Evolutionary conservation across 2,888 invertebrate genomes (phyloP), one percentile per base, ranked within the genome.

Genomic region (Acanthosoma haemorrhoidale): DNA sequence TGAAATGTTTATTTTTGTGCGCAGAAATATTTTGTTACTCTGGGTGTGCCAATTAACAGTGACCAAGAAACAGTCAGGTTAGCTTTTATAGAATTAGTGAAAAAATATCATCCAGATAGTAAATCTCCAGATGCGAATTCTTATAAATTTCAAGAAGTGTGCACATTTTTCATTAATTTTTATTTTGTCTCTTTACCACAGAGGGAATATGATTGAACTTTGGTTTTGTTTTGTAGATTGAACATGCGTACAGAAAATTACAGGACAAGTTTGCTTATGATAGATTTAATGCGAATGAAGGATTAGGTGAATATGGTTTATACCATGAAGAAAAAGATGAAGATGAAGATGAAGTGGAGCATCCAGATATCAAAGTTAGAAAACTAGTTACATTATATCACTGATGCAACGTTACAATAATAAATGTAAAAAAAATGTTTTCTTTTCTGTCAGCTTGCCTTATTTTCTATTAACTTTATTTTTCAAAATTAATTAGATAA

Each of bases 61-160:
- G 88, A 89, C 75, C 88, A 90, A 79, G 87, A 89, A 76, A 85
- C 85, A 25, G 85, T 93, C 8, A 84, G 89, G 67, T 79, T 83
- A 74, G 88, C 91, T 2, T 94, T 91, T 78, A 80, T 94, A 60
- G 81, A 84, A 68, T 81, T 92, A 41, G 93, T 89, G 0, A 94
- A 93, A 79, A 85, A 84, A 75, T 92, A 87, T 76, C 94, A 95
- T 80, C 94, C 95, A 0, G 95, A 95, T 77, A 89, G 91, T 58
- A 87, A 88, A 0, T 83, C 85, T 0, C 80, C 84, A 0, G 86
- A 89, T 73, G 90, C 92, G n/a, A 84, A 86, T 79, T 83, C 85
- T 58, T 84, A 85, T 36, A 89, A 87, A 78, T 94, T 95, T 81
- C 84, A 88, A 51, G 83, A 86, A 76, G 86, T 90, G 57, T 58